Base-by-base conservation (phyloP, 2,888 invertebrate genomes). In the Furcula furcula region DNA sequence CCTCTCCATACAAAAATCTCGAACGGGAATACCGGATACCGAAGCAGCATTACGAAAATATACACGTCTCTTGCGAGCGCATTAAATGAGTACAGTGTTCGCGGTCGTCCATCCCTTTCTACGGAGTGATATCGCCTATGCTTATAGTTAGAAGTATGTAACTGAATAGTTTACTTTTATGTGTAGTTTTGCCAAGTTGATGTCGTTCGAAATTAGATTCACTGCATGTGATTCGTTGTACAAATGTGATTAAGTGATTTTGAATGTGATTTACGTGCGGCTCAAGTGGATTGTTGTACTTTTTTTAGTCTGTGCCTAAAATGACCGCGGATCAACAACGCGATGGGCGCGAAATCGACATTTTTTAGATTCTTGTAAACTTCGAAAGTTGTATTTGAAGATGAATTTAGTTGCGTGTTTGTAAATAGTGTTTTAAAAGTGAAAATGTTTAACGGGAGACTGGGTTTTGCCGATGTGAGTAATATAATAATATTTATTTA, bases 1-100 rank as follows among this genome's bases (percentile, higher is more conserved):
- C 76, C 70, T 72, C 71, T 68, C 61, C 48, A 65, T 60, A 72
- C 68, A 73, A 73, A 56, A 76, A 76, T 76, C 78, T 74, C 65
- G 59, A 79, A 81, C 80, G 75, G 81, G 80, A 81, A 84, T 82
- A 78, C 84, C 84, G 80, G 84, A 84, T 78, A 76, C 71, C 45
- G 32, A 55, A 45, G 52, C 52, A 48, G 56, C 56, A 48, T 31
- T 32, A 53, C 51, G 52, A 56, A 70, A 62, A 55, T 64, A 65
- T 38, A 37, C 11, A 43, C 44, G 34, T 81, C 81, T 62, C 72
- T 46, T 52, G 84, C 65, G 20, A 39, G 39, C 55, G 26, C 42
- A 42, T 31, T 21, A 36, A 7, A 19, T 29, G 29, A 34, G 31
- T 42, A 29, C 34, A 31, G 34, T 29, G 37, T 48, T 57, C 55